Evolutionary conservation across 1,140 invertebrate species (phyloP).

Genomic region (Formica selysi): DNA sequence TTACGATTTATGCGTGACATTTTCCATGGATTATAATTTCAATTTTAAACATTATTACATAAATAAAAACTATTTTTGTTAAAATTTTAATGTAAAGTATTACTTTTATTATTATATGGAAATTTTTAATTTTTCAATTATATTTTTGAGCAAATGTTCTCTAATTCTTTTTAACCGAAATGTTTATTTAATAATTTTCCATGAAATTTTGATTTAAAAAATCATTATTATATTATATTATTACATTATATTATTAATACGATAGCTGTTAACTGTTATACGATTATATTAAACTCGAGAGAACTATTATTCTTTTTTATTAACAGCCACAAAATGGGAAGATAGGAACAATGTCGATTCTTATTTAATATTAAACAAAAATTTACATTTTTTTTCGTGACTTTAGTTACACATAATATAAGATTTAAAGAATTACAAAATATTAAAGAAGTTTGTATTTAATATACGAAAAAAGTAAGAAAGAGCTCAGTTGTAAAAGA

Average conservation of each 20-base stretch:
- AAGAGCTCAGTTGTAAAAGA: conserved; percentile 19
- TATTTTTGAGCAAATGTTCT: too few relatives aligned
- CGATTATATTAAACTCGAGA: not conserved
- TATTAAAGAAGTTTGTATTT: conserved; percentile 10
- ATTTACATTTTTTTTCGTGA: not conserved
- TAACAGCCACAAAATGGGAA: not conserved
- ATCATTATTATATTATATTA: not conserved
- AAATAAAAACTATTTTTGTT: not conserved
- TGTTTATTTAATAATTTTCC: not conserved
- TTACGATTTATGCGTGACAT: not conserved
- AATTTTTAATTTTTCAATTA: not conserved
- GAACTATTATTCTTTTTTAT: not conserved
- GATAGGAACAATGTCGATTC: not conserved
- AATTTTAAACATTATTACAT: not conserved
- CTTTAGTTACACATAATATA: not conserved
- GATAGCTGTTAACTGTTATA: not conserved
- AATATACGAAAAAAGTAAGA: not conserved
- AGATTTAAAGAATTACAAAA: conserved; percentile 3
- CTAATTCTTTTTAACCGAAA: too few relatives aligned
- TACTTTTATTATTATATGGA: not conserved
- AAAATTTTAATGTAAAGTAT: conserved; percentile 30
- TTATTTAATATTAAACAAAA: not conserved
- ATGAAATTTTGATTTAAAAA: not conserved
- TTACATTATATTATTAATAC: not conserved
- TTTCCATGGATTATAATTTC: not conserved